Evolutionary conservation across 2,888 invertebrate species (phyloP), one percentile per base, ranked within the genome.

Genomic region (Didymodactylos carnosus): DNA sequence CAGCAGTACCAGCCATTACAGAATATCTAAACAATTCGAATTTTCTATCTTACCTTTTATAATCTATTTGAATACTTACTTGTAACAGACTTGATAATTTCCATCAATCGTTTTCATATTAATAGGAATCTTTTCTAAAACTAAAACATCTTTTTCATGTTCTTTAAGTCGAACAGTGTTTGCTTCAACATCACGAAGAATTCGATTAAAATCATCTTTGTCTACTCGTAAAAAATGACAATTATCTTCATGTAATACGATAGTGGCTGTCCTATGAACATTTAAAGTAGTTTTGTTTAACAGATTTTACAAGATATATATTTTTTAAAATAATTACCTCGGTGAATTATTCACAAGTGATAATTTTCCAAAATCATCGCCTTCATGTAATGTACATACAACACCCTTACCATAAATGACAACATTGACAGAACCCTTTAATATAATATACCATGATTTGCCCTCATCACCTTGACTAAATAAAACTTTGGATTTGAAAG

Each of bases 401-500:
- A 89, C 88, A 70, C 91, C 91, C 86, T 85, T 78, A 76, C 90
- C 90, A 81, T 89, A 88, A 78, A 91, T 90, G 77, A 89, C 89
- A 75, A 91, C 91, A 82, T 90, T 90, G 69, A 91, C 91, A 10
- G 90, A 90, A 69, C 91, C 91, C 79, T 88, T 87, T 73, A 91
- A 86, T 77, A 91, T 88, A 77, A 91, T 90, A 83, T 90, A 91
- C 91, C 91, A 91, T 69, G 89, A 89, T 78, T 88, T 87, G 70
- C 90, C 91, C 81, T 89, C 89, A 82, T 91, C 90, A 70, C 91
- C 91, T 85, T 91, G 90, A 82, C 89, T 89, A 82, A 90, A 90
- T 82, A 90, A 85, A 76, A 90, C 88, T 77, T 89, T 89, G 77
- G 90, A 89, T 70, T 89, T 87, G 81, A 88, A 87, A 43, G 88